Evolutionary conservation across 2,113 vertebrate species (phyloP).

Genomic region (Piprites chloris): DNA sequence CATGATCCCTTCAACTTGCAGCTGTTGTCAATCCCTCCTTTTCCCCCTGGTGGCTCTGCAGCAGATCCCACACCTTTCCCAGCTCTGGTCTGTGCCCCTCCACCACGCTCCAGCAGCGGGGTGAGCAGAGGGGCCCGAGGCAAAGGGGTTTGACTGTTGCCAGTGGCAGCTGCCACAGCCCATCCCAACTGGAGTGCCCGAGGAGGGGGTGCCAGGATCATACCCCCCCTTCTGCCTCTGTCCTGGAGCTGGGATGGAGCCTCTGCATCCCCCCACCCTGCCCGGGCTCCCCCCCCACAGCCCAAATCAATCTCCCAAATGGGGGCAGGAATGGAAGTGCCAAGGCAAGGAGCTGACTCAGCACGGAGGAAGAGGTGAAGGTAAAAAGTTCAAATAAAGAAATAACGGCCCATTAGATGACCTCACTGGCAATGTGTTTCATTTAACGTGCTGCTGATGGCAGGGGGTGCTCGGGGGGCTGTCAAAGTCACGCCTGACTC

Average conservation of each 20-base stretch:
- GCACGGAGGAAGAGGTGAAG: slow-evolving; percentile 53
- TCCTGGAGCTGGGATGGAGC: neutral
- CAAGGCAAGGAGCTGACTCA: slow-evolving; percentile 24
- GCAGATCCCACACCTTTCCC: rapidly evolving
- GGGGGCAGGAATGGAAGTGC: slow-evolving; percentile 15
- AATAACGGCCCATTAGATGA: slow-evolving; percentile 48
- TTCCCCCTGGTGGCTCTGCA: neutral
- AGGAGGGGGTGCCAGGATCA: neutral
- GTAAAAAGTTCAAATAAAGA: slow-evolving; percentile 63
- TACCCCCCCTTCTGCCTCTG: neutral
- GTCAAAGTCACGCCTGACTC: neutral
- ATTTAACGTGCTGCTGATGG: neutral
- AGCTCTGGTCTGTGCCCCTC: rapidly evolving
- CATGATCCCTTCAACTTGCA: rapidly evolving
- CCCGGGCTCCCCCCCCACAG: neutral
- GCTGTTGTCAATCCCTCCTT: rapidly evolving
- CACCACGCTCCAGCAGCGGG: rapidly evolving
- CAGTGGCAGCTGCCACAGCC: neutral
- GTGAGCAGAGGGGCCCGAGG: neutral
- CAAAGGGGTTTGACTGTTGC: rapidly evolving
- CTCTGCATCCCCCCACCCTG: neutral
- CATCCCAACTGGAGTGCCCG: rapidly evolving
- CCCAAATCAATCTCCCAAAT: neutral
- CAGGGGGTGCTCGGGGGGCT: neutral
- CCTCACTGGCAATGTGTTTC: slow-evolving; percentile 50